A percentile compares a stretch with the other conserved stretches of the same genome.
Conservation (phyloP, 2,797 vertebrate species). For the Malacoraja senta region DNA sequence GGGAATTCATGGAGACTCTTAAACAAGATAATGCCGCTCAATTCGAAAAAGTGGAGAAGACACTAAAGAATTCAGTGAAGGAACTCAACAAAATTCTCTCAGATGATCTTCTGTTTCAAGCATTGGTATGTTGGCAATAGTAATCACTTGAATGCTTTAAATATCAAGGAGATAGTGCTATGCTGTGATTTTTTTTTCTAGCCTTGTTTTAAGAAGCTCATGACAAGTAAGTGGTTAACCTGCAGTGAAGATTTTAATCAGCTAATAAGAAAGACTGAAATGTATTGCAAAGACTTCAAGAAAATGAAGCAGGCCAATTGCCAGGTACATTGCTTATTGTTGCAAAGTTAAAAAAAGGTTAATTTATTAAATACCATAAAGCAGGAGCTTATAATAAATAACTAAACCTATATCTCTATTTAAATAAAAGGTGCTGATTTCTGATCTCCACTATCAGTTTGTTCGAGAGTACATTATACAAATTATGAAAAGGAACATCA, state of each 20-base stretch:
- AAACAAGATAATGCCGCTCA: background rate
- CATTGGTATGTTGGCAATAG: conserved; percentile 4
- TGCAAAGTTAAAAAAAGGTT: background rate
- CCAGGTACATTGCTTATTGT: conserved; percentile 59
- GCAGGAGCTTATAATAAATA: background rate
- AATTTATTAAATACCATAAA: background rate
- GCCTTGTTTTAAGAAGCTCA: conserved; percentile 63
- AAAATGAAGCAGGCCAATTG: conserved; percentile 54
- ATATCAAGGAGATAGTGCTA: background rate
- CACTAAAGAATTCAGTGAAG: background rate
- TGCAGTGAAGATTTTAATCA: conserved; percentile 50
- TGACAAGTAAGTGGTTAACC: conserved; percentile 74
- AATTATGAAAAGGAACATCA: conserved; percentile 64
- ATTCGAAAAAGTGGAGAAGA: background rate
- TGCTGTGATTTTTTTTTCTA: conserved; percentile 43
- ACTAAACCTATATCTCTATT: background rate
- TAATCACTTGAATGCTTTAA: background rate
- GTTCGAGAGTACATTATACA: conserved; percentile 68
- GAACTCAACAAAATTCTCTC: background rate
- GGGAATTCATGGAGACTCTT: background rate
- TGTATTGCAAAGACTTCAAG: conserved; percentile 58
- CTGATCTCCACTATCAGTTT: conserved; percentile 62
- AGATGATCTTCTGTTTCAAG: background rate
- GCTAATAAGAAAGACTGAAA: conserved; percentile 47
- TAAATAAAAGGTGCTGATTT: conserved; percentile 45